These are phyloP conservation scores for Acrobasis suavella DNA, from an alignment of 2,888 invertebrate species.

Conservation along the genomic window DNA sequence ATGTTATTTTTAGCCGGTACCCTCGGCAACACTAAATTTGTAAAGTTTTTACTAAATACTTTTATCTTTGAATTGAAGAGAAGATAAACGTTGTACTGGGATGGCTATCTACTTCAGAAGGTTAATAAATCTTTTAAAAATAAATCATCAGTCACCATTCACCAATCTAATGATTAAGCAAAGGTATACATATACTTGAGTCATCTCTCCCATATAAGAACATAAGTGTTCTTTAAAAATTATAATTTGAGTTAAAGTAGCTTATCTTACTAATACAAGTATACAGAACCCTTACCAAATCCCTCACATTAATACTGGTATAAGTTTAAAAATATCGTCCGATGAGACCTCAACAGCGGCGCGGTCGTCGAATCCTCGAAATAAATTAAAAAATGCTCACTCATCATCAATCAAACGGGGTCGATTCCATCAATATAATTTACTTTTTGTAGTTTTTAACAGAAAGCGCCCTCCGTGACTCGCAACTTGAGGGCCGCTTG, in stretches of 20 bases:
- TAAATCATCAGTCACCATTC: no score
- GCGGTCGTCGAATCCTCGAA: slow-evolving; percentile 71
- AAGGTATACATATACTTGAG: no score
- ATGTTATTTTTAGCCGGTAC: neutral
- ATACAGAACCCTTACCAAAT: slow-evolving; percentile 41
- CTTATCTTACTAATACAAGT: neutral
- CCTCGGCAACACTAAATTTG: neutral
- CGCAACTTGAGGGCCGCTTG: slow-evolving; percentile 54
- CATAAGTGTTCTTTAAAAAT: no score
- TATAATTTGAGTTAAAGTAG: no score
- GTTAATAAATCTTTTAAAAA: no score
- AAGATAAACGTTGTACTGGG: no score
- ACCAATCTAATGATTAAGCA: no score
- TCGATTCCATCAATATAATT: slow-evolving; percentile 82
- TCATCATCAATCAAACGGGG: slow-evolving; percentile 80
- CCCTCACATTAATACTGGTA: slow-evolving; percentile 1
- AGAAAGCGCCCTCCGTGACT: slow-evolving; percentile 77
- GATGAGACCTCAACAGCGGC: slow-evolving; percentile 58
- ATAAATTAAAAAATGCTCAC: slow-evolving; percentile 80
- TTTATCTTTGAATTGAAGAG: no score
- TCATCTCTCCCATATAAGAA: no score
- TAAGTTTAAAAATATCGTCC: slow-evolving; percentile 40
- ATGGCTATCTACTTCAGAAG: no score
- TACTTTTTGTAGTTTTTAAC: slow-evolving; percentile 81
- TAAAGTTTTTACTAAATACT: no score